Evolutionary conservation across 2,888 invertebrate species (phyloP), one percentile per base, ranked within the genome.

Genomic region (Stenodema calcarata): DNA sequence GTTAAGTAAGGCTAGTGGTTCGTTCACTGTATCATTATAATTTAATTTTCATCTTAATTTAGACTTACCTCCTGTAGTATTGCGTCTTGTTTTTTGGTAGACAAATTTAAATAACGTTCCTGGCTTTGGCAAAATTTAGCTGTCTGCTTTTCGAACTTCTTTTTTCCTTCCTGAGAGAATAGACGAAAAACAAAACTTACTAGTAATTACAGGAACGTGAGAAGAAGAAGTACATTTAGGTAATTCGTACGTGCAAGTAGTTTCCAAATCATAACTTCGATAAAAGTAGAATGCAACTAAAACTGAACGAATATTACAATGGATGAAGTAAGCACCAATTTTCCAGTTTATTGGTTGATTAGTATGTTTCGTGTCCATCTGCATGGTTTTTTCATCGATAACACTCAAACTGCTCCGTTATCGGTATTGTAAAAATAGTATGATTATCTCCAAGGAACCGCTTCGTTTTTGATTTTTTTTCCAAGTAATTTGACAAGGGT

Each of bases 101-200:
- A 97, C 90, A 98, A 93, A 92, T 97, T 97, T 88, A 99, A 93
- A 91, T 98, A 98, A 89, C 98, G 94, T 92, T 99, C 99, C 92
- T 99, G 96, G 89, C 96, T 97, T 92, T 97, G 96, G 92, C 98
- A 99, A 92, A 98, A 99, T 92, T 99, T 99, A 89, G 96, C 95
- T 2, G 99, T 99, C 92, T 99, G 98, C 92, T 99, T 99, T 91
- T 99, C 98, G 92, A 98, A 99, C 92, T 98, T 98, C 92, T 99
- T 98, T 92, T 98, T 98, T 87, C 96, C 96, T 90, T 96, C 96
- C 95, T 96, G 92, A 14, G 92, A 92, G 88, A 89, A 88, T 87
- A 88, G 88, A 89, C n/a, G 87, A 27, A 6, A 23, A 27, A 3
- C 11, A 54, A 54, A 35, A 35, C 35, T 35, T 35, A 35, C 7